Conservation (phyloP, 2,888 invertebrate species). For the Mythimna albipuncta region DNA sequence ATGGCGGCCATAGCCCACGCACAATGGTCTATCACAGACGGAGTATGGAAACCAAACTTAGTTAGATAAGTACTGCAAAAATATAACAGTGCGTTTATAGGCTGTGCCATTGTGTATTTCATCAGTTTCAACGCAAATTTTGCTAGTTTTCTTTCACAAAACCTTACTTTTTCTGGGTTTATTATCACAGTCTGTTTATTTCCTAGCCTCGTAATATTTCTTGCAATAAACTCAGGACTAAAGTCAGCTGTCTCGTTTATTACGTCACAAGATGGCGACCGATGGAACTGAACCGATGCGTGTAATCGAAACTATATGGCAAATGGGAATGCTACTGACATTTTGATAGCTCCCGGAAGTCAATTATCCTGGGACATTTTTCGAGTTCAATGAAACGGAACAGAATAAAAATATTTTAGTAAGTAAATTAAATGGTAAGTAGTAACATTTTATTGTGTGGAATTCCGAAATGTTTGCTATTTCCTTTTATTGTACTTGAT, state of each 20-base stretch:
- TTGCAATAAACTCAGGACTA: conserved; percentile 20
- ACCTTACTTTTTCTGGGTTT: neutral
- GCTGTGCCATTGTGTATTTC: neutral
- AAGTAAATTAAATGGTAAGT: conserved; percentile 12
- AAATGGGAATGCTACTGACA: conserved; percentile 36
- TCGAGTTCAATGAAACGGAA: conserved; percentile 41
- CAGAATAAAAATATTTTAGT: conserved; percentile 17
- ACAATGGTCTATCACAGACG: no score
- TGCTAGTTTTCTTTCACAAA: neutral
- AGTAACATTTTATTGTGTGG: conserved; percentile 22
- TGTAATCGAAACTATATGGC: conserved; percentile 51
- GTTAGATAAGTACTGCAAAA: no score
- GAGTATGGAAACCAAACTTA: no score
- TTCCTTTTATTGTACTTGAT: neutral
- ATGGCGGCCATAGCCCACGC: no score
- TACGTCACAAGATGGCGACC: conserved; percentile 53
- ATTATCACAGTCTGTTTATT: conserved; percentile 23
- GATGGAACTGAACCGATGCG: conserved; percentile 47
- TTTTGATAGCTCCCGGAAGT: conserved; percentile 34
- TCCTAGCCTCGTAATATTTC: conserved; percentile 1
- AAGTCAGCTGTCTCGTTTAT: conserved; percentile 20
- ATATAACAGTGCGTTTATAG: no score
- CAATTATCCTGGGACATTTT: conserved; percentile 31
- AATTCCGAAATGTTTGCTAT: neutral
- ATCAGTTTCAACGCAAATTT: neutral